A percentile compares a stretch with the other conserved stretches of the same genome.
Evolutionary conservation across 2,113 vertebrate species (phyloP).

Genomic region (Tympanuchus pallidicinctus): DNA sequence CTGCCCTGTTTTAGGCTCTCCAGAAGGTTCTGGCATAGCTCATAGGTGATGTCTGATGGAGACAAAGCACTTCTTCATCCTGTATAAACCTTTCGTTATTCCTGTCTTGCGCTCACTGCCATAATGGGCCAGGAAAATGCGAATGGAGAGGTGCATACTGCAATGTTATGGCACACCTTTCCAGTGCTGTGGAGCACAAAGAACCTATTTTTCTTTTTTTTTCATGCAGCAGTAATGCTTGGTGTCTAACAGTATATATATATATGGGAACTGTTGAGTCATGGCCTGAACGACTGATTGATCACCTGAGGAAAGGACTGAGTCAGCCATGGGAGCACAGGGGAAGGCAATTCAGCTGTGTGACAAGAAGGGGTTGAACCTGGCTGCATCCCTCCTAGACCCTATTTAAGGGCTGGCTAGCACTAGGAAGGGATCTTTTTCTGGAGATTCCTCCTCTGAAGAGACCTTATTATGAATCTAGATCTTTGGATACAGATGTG

Average conservation of each 20-base stretch:
- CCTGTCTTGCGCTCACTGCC: not conserved
- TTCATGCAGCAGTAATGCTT: not conserved
- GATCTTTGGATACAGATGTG: too few species aligned
- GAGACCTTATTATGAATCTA: too few species aligned
- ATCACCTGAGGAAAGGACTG: too few species aligned
- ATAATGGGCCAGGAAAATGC: not conserved
- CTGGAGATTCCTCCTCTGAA: too few species aligned
- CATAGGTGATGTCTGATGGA: not conserved
- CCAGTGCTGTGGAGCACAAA: not conserved
- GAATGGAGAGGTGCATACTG: not conserved
- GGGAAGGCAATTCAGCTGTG: too few species aligned
- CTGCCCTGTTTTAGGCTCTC: not conserved
- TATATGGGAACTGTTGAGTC: too few species aligned
- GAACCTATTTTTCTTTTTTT: not conserved
- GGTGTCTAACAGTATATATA: not conserved
- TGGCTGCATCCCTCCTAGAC: too few species aligned
- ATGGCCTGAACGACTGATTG: too few species aligned
- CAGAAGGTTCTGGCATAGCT: not conserved
- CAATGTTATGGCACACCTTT: not conserved
- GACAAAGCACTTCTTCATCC: not conserved
- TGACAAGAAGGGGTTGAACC: too few species aligned
- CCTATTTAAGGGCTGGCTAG: too few species aligned
- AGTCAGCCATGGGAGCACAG: too few species aligned
- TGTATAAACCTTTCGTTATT: not conserved
- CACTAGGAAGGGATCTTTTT: too few species aligned